Conservation (phyloP, 35 echinoderm and acorn worm genomes). For the Heliocidaris erythrogramma region DNA sequence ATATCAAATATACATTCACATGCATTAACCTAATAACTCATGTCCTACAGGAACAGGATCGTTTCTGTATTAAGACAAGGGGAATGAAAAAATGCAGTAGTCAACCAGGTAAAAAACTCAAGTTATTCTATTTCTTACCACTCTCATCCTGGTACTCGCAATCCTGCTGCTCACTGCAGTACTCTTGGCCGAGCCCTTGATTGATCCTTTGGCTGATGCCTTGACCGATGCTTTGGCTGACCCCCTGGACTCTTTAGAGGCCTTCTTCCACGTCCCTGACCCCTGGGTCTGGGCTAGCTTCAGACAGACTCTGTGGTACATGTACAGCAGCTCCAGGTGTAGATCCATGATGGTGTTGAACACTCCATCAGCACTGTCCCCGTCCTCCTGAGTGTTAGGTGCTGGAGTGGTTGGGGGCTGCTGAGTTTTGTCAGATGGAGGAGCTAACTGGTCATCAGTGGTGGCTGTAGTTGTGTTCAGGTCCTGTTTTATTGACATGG, state of each 20-base stretch:
- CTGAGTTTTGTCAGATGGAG: not conserved
- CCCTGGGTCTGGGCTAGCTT: slow-evolving; percentile 67
- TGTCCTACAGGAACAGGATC: too few species aligned
- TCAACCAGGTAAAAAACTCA: not conserved
- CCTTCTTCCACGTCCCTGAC: slow-evolving; percentile 42
- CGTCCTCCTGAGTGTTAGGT: slow-evolving; percentile 36
- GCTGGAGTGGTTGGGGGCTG: slow-evolving; percentile 1
- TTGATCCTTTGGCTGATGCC: not conserved
- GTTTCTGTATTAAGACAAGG: too few species aligned
- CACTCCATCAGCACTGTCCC: slow-evolving; percentile 70
- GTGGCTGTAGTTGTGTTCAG: not conserved
- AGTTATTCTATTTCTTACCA: not conserved
- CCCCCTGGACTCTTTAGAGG: not conserved
- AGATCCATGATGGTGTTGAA: slow-evolving; percentile 94
- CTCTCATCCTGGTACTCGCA: not conserved
- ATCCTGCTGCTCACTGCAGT: slow-evolving; percentile 19
- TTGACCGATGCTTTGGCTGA: slow-evolving; percentile 30
- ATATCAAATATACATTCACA: too few species aligned
- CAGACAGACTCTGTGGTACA: slow-evolving; percentile 95
- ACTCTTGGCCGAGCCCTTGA: slow-evolving; percentile 25
- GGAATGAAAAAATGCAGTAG: too few species aligned
- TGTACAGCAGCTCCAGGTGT: slow-evolving; percentile 91
- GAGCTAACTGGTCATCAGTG: not conserved
- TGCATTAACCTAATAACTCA: too few species aligned
- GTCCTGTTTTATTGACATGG: not conserved